Evolutionary conservation across 2,888 invertebrate genomes (phyloP).

Genomic region (Oscheius myriophilus): DNA sequence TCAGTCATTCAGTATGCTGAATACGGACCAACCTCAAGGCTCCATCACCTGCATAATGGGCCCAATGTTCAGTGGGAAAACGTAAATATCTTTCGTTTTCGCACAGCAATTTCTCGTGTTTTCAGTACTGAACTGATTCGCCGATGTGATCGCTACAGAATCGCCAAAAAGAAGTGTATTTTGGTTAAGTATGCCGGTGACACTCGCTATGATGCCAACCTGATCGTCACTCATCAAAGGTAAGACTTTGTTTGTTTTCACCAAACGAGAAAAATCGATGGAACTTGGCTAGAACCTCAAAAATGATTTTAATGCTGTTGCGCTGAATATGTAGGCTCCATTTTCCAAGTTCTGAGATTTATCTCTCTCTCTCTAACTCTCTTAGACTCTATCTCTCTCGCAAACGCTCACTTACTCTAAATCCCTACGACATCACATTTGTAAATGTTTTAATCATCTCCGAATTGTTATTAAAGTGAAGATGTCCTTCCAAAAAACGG

Average conservation of each 20-base stretch:
- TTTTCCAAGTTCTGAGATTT: no score
- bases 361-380: no score
- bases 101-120: neutral
- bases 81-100: slow-evolving; percentile 29
- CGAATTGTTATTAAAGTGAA: no score
- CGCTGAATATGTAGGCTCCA: no score
- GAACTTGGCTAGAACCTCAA: neutral
- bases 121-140: slow-evolving; percentile 65
- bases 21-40: slow-evolving; percentile 24
- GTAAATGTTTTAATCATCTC: no score
- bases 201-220: slow-evolving; percentile 59
- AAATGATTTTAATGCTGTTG: no score
- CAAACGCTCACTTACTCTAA: no score
- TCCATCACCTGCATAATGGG: slow-evolving; percentile 49
- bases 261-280: neutral
- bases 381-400: no score
- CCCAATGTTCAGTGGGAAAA: slow-evolving; percentile 59
- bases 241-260: neutral
- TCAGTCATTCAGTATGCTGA: neutral
- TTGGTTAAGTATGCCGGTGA: slow-evolving; percentile 66
- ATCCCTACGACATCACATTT: no score
- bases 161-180: slow-evolving; percentile 61
- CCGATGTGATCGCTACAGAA: slow-evolving; percentile 58
- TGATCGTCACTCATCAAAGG: slow-evolving; percentile 58
- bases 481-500: no score